Percentiles rank a stretch among this genome's conserved stretches.
Conservation (phyloP, 2,888 invertebrate genomes). For the Rhagophthalmus giganteus region DNA sequence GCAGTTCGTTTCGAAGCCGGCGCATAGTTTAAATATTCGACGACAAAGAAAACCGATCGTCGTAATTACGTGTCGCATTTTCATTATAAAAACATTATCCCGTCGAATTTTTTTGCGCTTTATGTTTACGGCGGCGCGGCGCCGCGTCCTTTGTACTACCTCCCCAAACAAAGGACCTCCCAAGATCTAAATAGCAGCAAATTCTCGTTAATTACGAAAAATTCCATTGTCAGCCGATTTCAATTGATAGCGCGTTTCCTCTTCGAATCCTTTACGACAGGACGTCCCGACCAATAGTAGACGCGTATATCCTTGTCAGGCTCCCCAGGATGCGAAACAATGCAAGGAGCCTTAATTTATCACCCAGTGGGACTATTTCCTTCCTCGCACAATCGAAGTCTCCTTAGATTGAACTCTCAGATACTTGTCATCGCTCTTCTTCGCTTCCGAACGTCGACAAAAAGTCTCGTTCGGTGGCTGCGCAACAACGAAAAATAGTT, state of each 20-base stretch:
- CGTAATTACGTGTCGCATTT: no score
- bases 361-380: constrained; percentile 54
- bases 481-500: constrained; percentile 13
- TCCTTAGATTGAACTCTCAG: constrained; percentile 52
- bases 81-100: constrained; percentile 9
- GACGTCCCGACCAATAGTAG: constrained; percentile 44
- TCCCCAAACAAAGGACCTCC: constrained; percentile 17
- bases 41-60: no score
- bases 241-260: constrained; percentile 51
- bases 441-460: constrained; percentile 23
- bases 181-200: constrained; percentile 36
- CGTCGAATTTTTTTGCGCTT: constrained; percentile 11
- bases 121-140: constrained; percentile 22
- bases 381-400: constrained; percentile 53
- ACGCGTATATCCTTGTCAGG: constrained; percentile 54
- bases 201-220: constrained; percentile 52
- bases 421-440: constrained; percentile 52
- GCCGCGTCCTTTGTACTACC: constrained; percentile 9
- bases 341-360: constrained; percentile 54
- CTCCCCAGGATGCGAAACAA: constrained; percentile 53
- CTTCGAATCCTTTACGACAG: constrained; percentile 49
- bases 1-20: background rate
- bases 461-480: constrained; percentile 1
- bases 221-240: constrained; percentile 52
- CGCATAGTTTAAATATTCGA: background rate